A percentile compares a stretch with the other conserved stretches of the same genome.
phyloP scores from a whole-genome alignment of 1,140 invertebrate genomes.

The Eubasilissa regina region DNA sequence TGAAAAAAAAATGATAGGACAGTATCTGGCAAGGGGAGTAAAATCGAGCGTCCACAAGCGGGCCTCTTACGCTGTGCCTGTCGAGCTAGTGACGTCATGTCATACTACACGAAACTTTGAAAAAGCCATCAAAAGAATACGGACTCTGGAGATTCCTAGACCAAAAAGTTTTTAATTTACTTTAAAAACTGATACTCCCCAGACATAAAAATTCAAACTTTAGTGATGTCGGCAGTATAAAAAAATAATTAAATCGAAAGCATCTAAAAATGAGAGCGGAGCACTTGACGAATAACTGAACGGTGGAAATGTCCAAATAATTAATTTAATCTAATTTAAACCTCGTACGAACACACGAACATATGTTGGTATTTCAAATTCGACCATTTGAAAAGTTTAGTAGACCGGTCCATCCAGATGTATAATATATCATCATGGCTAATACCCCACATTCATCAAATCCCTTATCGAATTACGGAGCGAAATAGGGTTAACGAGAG shows the following conservation, averaged over 20 bases:
- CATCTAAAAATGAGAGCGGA: too few relatives aligned
- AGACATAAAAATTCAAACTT: not conserved
- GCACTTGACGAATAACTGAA: too few relatives aligned
- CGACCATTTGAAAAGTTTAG: slow-evolving; percentile 34
- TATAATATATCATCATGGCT: slow-evolving; percentile 37
- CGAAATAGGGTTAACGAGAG: slow-evolving; percentile 43
- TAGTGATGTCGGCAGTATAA: too few relatives aligned
- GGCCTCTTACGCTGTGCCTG: too few relatives aligned
- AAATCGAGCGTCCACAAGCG: too few relatives aligned
- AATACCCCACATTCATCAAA: slow-evolving; percentile 43
- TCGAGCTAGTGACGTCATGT: not conserved
- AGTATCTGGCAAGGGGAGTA: too few relatives aligned
- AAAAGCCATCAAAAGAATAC: not conserved
- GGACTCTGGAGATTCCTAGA: not conserved
- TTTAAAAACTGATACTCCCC: slow-evolving; percentile 1
- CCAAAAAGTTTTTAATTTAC: slow-evolving; percentile 11
- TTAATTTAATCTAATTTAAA: too few relatives aligned
- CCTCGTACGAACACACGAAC: not conserved
- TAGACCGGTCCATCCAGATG: slow-evolving; percentile 30
- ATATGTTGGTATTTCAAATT: not conserved
- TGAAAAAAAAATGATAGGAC: too few relatives aligned
- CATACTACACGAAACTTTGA: not conserved
- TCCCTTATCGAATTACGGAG: slow-evolving; percentile 43
- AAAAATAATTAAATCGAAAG: too few relatives aligned
- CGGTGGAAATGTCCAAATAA: too few relatives aligned